These are phyloP conservation scores for Drosophila teissieri DNA, from an alignment of 1,140 invertebrate genomes.

Conservation along the genomic window DNA sequence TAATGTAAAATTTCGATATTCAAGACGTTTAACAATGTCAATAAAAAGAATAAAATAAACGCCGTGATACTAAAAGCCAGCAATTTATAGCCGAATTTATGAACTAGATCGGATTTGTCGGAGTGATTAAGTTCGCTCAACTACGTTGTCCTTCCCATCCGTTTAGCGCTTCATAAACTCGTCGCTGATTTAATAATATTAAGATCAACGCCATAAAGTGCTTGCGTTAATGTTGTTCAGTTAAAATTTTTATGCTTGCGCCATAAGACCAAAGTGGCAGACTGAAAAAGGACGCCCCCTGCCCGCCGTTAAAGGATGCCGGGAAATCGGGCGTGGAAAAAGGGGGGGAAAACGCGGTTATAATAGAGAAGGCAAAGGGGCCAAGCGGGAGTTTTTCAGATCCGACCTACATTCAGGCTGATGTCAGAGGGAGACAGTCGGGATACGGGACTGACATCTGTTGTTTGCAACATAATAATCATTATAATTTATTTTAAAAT, in stretches of 20 bases:
- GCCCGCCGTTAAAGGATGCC: slow-evolving; percentile 38
- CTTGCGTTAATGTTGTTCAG: slow-evolving; percentile 77
- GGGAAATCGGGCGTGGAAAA: background rate
- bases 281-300: slow-evolving; percentile 37
- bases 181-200: slow-evolving; percentile 77
- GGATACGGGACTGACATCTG: slow-evolving; percentile 71
- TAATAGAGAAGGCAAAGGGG: background rate
- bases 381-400: slow-evolving; percentile 19
- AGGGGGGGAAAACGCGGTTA: background rate
- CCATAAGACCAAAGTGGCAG: slow-evolving; percentile 76
- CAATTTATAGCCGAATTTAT: background rate
- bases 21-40: too few relatives aligned
- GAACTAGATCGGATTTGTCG: background rate
- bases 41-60: background rate
- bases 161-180: slow-evolving; percentile 70
- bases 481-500: slow-evolving; percentile 83
- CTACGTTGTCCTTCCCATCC: slow-evolving; percentile 22
- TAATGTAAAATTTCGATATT: too few relatives aligned
- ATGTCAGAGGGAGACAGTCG: slow-evolving; percentile 33
- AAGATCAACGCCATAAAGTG: slow-evolving; percentile 79
- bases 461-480: slow-evolving; percentile 81
- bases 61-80: background rate
- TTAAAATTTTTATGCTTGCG: slow-evolving; percentile 76
- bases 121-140: slow-evolving; percentile 18
- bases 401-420: slow-evolving; percentile 40